phyloP scores from a whole-genome alignment of 2,888 invertebrate species.

The Nasonovia ribisnigri region DNA sequence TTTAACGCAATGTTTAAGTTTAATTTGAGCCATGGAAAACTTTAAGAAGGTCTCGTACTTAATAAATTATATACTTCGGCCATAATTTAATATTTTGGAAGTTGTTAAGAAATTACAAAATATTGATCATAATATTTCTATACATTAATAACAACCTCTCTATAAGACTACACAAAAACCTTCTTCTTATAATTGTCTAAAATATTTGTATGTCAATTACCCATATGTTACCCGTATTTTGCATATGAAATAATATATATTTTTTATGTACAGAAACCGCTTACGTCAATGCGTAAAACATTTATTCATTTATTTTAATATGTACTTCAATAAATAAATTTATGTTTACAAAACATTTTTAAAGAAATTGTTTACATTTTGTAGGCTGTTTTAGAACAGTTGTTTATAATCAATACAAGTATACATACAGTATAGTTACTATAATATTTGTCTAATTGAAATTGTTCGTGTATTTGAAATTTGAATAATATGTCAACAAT shows the following conservation, averaged over 20 bases:
- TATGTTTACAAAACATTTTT: background rate
- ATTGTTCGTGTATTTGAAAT: background rate
- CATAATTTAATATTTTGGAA: background rate
- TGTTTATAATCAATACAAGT: background rate
- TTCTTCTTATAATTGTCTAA: background rate
- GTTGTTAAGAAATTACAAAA: background rate
- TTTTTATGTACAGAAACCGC: background rate
- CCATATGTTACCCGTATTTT: too few species aligned
- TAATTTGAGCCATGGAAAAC: background rate
- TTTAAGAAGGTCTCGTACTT: background rate
- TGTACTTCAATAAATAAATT: background rate
- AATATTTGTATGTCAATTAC: background rate
- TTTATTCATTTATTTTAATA: background rate
- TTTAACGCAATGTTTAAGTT: background rate
- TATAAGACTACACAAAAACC: background rate
- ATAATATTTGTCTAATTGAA: background rate
- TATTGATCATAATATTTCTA: background rate
- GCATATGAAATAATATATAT: background rate
- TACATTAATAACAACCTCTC: background rate
- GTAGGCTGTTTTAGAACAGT: background rate
- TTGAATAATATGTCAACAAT: background rate
- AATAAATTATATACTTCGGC: background rate
- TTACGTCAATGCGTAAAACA: background rate
- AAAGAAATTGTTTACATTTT: background rate
- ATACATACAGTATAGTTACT: background rate